Evolutionary conservation across 2,888 invertebrate genomes (phyloP).

Genomic region (Sinotaia quadrata): DNA sequence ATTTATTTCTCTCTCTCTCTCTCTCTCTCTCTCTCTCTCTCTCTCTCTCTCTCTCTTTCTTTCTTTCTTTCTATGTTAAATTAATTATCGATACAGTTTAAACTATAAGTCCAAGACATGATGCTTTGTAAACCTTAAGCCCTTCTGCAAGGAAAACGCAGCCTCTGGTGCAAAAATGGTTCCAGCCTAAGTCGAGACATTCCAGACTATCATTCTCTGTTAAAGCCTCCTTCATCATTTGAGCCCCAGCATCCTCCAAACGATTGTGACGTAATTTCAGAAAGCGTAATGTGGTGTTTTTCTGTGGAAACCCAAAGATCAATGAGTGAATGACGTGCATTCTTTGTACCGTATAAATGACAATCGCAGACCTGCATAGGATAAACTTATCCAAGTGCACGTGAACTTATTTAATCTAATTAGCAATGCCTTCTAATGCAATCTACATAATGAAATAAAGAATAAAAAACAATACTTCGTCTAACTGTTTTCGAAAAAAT

Average conservation of each 20-base stretch:
- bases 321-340: too few species aligned
- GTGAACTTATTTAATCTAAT: too few species aligned
- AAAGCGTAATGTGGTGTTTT: conserved; percentile 52
- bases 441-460: too few species aligned
- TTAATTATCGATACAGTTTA: neutral
- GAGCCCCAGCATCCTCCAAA: conserved; percentile 57
- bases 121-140: conserved; percentile 46
- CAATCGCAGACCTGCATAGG: too few species aligned
- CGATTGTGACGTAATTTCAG: conserved; percentile 60
- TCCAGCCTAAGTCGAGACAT: conserved; percentile 65
- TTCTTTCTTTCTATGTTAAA: neutral
- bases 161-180: conserved; percentile 56
- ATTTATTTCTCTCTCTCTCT: neutral
- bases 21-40: neutral
- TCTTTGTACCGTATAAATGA: too few species aligned
- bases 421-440: too few species aligned
- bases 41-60: neutral
- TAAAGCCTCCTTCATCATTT: conserved; percentile 55
- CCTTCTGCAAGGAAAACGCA: conserved; percentile 56
- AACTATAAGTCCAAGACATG: neutral
- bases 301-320: too few species aligned
- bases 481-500: too few species aligned
- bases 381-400: too few species aligned
- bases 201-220: conserved; percentile 57
- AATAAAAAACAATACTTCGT: too few species aligned